phyloP scores from a whole-genome alignment of 2,113 vertebrate genomes.

The Tretioscincus oriximinensis region DNA sequence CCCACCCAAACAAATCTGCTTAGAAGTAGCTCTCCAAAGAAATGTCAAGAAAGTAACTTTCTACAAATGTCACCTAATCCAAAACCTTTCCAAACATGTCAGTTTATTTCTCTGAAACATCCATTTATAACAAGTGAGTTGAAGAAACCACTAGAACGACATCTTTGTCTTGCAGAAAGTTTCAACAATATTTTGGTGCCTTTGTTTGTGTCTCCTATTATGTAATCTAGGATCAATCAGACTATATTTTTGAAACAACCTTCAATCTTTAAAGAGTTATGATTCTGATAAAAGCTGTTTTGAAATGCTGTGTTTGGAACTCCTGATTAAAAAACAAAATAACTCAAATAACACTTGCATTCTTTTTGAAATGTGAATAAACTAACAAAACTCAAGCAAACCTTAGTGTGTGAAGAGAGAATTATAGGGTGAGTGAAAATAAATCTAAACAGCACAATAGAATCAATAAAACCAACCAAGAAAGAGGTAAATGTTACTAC shows the following conservation, averaged over 20 bases:
- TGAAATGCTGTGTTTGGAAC: constrained; percentile 39
- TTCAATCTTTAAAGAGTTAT: constrained; percentile 39
- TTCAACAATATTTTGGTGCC: neutral
- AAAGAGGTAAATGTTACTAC: neutral
- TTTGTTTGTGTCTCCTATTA: neutral
- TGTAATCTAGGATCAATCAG: constrained; percentile 8
- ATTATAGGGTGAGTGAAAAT: constrained; percentile 13
- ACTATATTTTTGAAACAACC: constrained; percentile 38
- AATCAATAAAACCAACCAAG: neutral
- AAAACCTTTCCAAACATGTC: neutral
- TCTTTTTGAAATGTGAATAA: constrained; percentile 47
- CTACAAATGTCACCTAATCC: neutral
- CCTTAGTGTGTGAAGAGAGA: constrained; percentile 23
- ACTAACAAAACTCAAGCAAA: constrained; percentile 39
- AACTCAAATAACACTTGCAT: constrained; percentile 39
- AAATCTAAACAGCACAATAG: neutral
- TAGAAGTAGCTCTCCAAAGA: neutral
- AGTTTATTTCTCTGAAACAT: neutral
- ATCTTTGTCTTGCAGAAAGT: neutral
- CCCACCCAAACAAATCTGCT: neutral
- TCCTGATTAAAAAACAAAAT: constrained; percentile 39
- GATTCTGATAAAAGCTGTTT: constrained; percentile 55
- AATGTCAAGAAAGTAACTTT: neutral
- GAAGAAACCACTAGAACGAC: neutral
- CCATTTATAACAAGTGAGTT: neutral